Evolutionary conservation across 2,797 vertebrate species (phyloP).

Genomic region (Limnodromus scolopaceus): DNA sequence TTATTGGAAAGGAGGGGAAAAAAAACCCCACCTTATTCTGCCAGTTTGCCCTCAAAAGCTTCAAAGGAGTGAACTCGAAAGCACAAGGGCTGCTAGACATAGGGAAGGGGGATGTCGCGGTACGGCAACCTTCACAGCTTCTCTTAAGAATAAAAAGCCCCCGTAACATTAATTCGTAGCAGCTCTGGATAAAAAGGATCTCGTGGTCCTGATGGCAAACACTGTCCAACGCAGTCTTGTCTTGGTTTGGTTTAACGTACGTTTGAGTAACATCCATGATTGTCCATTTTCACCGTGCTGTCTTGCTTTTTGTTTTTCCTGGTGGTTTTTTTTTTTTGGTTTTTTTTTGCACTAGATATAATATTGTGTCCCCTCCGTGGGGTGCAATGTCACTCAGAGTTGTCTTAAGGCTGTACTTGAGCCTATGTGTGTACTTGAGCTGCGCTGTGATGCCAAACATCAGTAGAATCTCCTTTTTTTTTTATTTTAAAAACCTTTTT

Average conservation of each 20-base stretch:
- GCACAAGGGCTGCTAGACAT: background rate
- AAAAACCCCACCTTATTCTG: background rate
- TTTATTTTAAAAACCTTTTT: conserved; percentile 63
- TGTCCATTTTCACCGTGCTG: conserved; percentile 33
- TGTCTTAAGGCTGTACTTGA: background rate
- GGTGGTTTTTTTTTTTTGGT: background rate
- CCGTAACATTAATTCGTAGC: background rate
- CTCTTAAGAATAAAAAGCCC: background rate
- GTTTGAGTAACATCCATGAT: conserved; percentile 20
- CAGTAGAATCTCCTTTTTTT: conserved; percentile 49
- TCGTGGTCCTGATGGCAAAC: background rate
- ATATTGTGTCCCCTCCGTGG: background rate
- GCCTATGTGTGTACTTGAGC: background rate
- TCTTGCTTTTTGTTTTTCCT: conserved; percentile 46
- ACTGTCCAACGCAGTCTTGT: background rate
- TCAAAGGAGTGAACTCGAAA: background rate
- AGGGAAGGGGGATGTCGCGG: background rate
- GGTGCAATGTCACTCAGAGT: background rate
- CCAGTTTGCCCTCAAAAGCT: conserved; percentile 11
- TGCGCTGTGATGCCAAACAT: background rate
- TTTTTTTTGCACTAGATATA: background rate
- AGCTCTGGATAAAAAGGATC: background rate
- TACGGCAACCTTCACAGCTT: background rate
- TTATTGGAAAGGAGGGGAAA: background rate
- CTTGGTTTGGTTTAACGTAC: background rate